Evolutionary conservation across 2,888 invertebrate genomes (phyloP), one percentile per base, ranked within the genome.

Genomic region (Icerya purchasi): DNA sequence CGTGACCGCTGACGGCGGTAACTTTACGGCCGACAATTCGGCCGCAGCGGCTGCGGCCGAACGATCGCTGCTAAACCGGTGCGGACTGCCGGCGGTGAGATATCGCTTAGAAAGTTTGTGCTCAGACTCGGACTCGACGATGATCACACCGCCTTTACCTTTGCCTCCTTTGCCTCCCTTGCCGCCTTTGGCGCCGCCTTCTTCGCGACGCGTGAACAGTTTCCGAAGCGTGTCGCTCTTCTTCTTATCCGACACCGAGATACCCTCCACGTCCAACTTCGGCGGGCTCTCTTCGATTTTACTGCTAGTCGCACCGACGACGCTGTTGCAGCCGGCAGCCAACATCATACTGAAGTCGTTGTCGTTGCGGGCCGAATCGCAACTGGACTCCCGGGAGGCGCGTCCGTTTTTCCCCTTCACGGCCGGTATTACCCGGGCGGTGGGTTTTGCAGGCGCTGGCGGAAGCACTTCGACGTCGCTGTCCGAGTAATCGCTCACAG

Each of bases 141-240:
- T 79, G 58, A 84, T 80, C 57, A 84, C 84, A 65, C 83, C 83
- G 2, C 80, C 82, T 69, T 83, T 83, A 1, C 82, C 82, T 65
- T 73, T 72, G 19, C 82, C 82, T 58, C 63, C 65, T 49, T 64
- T 78, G 24, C 82, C 82, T 66, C 82, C 83, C 0, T 82, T 73
- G 36, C 83, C 83, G 54, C 81, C 78, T 66, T 81, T 82, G 2
- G 78, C 78, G 0, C 69, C 72, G 2, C 70, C 70, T 14, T 65
- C 65, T n/a, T 66, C 68, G 3, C 67, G 67, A 14, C 74, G 74
- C 1, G 76, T 77, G 68, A 83, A 82, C 57, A 83, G 72, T 67
- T 80, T 81, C 52, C 80, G 73, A 58, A 84, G 69, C 0, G 82
- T 82, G 66, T 78, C 80, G 66, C 76, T 81, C 69, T 83, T 84